These are phyloP conservation scores for Parauchenoglanis ngamensis DNA, from an alignment of 2,797 vertebrate genomes.

Conservation along the genomic window DNA sequence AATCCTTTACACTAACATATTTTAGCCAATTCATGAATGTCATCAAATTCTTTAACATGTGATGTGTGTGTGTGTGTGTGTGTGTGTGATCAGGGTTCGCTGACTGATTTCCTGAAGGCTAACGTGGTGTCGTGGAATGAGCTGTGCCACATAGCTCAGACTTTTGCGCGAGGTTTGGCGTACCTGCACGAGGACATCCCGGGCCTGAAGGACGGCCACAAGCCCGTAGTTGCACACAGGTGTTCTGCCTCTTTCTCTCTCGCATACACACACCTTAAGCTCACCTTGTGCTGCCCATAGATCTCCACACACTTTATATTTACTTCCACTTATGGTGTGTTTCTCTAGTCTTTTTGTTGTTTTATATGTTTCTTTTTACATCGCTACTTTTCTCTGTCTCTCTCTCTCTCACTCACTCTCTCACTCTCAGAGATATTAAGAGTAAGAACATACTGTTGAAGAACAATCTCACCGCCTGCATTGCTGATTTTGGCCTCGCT, in stretches of 20 bases:
- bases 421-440: constrained; percentile 88
- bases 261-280: background rate
- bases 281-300: too few species aligned
- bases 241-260: constrained; percentile 43
- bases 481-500: constrained; percentile 95
- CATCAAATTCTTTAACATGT: background rate
- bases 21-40: background rate
- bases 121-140: constrained; percentile 91
- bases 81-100: constrained; percentile 78
- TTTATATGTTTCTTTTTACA: background rate
- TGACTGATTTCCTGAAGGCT: constrained; percentile 91
- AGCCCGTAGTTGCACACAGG: constrained; percentile 91
- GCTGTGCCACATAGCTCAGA: constrained; percentile 87
- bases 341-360: background rate
- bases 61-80: background rate
- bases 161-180: constrained; percentile 87
- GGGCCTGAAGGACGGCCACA: constrained; percentile 88
- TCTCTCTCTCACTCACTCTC: constrained; percentile 64
- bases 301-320: background rate
- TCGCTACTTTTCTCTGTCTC: background rate
- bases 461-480: constrained; percentile 89
- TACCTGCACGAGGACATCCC: constrained; percentile 92
- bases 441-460: constrained; percentile 97
- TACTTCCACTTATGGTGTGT: background rate
- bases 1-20: background rate